Conservation (phyloP, 2,888 invertebrate species). For the Ormyrus pomaceus region DNA sequence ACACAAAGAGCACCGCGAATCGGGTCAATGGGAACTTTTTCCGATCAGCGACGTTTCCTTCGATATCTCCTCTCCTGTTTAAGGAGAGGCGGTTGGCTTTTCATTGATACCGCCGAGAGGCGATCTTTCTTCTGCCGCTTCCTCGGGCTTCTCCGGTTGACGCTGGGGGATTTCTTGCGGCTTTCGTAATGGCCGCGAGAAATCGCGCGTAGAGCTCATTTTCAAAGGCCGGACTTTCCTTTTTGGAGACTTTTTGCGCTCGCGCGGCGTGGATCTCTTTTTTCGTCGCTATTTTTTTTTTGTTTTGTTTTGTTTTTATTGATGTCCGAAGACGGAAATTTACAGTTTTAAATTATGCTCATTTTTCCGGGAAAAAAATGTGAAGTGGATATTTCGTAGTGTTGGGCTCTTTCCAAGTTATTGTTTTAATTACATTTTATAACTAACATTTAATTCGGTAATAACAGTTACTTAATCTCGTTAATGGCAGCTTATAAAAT, state of each 20-base stretch:
- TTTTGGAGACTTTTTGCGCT: not conserved
- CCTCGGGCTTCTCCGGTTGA: too few species aligned
- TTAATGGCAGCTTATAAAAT: not conserved
- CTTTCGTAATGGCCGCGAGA: slow-evolving; percentile 1
- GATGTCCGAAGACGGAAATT: too few species aligned
- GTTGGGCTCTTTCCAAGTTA: too few species aligned
- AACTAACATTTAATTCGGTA: too few species aligned
- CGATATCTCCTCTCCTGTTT: slow-evolving; percentile 11
- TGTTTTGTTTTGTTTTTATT: not conserved
- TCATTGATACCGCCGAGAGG: slow-evolving; percentile 11
- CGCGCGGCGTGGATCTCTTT: too few species aligned
- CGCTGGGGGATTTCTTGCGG: slow-evolving; percentile 1
- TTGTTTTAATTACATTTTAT: too few species aligned
- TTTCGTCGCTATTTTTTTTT: not conserved
- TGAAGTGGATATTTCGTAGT: too few species aligned
- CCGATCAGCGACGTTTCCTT: not conserved
- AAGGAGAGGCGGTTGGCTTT: not conserved
- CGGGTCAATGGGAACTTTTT: too few species aligned
- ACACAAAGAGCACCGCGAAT: too few species aligned
- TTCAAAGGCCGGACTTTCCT: not conserved
- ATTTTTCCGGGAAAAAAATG: too few species aligned
- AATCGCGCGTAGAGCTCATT: slow-evolving; percentile 12
- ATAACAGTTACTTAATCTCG: too few species aligned
- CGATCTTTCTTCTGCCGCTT: not conserved
- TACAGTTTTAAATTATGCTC: too few species aligned